phyloP scores from a whole-genome alignment of 2,888 invertebrate genomes.

The Cataglyphis rosenhaueri region DNA sequence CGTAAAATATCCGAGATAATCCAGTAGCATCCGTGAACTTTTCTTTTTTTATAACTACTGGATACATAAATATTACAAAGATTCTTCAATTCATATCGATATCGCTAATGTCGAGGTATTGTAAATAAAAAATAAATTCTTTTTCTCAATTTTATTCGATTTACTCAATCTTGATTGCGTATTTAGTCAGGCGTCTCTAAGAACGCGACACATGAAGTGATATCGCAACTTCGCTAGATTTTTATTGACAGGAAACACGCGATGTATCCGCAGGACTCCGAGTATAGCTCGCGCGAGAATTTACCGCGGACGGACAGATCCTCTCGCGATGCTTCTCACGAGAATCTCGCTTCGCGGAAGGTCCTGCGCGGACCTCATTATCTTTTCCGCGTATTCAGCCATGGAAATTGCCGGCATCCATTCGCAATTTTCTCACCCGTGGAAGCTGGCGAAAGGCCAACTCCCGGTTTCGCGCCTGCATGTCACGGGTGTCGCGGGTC shows the following conservation, averaged over 20 bases:
- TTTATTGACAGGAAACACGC: slow-evolving; percentile 4
- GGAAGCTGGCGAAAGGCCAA: slow-evolving; percentile 62
- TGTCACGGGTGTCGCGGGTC: slow-evolving; percentile 46
- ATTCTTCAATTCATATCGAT: neutral
- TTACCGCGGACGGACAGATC: slow-evolving; percentile 17
- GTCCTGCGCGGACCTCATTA: slow-evolving; percentile 45
- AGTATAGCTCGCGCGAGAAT: slow-evolving; percentile 32
- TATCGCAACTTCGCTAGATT: slow-evolving; percentile 14
- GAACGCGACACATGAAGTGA: neutral
- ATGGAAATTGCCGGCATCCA: slow-evolving; percentile 62
- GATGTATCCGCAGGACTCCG: neutral
- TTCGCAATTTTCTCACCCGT: slow-evolving; percentile 43
- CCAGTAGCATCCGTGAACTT: neutral
- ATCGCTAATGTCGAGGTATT: neutral
- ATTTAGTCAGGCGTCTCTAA: slow-evolving; percentile 1
- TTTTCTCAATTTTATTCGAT: neutral
- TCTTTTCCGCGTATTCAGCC: slow-evolving; percentile 47
- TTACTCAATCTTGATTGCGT: neutral
- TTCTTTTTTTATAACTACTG: neutral
- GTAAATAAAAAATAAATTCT: neutral
- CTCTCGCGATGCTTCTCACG: slow-evolving; percentile 18
- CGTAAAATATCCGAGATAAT: neutral
- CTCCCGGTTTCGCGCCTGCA: slow-evolving; percentile 23
- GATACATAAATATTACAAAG: neutral
- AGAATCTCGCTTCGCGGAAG: slow-evolving; percentile 32